Percentiles rank a stretch among this genome's conserved stretches.
These are phyloP conservation scores for Meriones unguiculatus DNA, from an alignment of 2,113 vertebrate genomes.

Conservation along the genomic window DNA sequence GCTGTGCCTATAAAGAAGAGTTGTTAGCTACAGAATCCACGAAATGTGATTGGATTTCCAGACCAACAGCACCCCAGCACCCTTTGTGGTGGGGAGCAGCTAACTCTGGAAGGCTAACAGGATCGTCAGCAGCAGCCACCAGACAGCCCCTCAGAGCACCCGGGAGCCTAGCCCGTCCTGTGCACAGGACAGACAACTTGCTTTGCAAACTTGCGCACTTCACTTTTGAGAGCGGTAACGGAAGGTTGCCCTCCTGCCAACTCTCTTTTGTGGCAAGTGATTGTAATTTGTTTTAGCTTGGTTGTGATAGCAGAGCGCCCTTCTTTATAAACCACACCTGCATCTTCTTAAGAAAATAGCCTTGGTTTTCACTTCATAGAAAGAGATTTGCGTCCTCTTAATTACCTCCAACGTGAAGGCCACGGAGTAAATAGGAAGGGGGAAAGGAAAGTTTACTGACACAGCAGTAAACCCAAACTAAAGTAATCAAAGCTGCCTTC, in stretches of 20 bases:
- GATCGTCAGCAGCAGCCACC: background rate
- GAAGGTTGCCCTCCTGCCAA: slow-evolving; percentile 24
- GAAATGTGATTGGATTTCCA: slow-evolving; percentile 23
- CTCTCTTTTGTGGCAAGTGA: slow-evolving; percentile 42
- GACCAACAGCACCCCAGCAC: background rate
- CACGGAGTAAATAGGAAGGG: slow-evolving; percentile 72
- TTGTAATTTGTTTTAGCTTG: background rate
- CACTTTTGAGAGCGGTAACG: slow-evolving; percentile 34
- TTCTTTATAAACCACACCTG: slow-evolving; percentile 74
- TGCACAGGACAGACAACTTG: background rate
- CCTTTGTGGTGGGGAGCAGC: background rate
- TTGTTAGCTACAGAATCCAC: slow-evolving; percentile 4
- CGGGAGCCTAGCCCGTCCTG: slow-evolving; percentile 4
- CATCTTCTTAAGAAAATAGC: slow-evolving; percentile 79
- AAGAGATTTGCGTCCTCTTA: slow-evolving; percentile 73
- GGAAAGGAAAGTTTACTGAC: slow-evolving; percentile 51
- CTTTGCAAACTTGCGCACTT: slow-evolving; percentile 45
- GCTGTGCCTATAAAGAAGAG: background rate
- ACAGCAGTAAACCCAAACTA: slow-evolving; percentile 66
- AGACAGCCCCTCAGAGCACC: too few relatives aligned
- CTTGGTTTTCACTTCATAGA: slow-evolving; percentile 75
- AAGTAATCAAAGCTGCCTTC: slow-evolving; percentile 68
- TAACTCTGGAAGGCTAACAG: background rate
- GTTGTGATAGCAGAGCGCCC: background rate
- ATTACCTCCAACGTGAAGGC: slow-evolving; percentile 67